Evolutionary conservation across 2,888 invertebrate species (phyloP).

Genomic region (Ctenicera cuprea): DNA sequence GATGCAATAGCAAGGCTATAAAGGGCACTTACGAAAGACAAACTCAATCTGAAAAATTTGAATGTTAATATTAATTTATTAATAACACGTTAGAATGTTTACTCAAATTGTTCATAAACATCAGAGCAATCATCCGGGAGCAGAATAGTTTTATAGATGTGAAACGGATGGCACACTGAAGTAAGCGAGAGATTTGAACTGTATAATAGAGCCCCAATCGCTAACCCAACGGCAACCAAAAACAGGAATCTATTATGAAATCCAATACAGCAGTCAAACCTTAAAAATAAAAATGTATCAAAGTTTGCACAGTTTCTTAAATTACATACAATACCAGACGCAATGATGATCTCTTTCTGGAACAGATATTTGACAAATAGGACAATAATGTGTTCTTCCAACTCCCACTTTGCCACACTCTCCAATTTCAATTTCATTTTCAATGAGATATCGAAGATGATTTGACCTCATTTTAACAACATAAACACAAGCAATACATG

Average conservation of each 20-base stretch:
- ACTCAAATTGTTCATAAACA: conserved; percentile 87
- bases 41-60: conserved; percentile 47
- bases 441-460: conserved; percentile 53
- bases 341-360: conserved; percentile 87
- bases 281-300: conserved; percentile 67
- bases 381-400: conserved; percentile 87
- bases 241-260: conserved; percentile 86
- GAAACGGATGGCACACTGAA: conserved; percentile 89
- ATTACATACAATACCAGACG: conserved; percentile 77
- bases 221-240: conserved; percentile 80
- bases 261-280: conserved; percentile 91
- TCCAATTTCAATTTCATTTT: conserved; percentile 67
- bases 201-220: conserved; percentile 80
- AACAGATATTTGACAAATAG: conserved; percentile 88
- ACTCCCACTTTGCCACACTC: conserved; percentile 77
- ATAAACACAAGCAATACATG: conserved; percentile 72
- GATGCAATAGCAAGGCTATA: conserved; percentile 50
- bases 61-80: neutral
- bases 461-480: conserved; percentile 64
- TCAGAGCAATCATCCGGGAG: conserved; percentile 90
- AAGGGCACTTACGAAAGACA: conserved; percentile 54
- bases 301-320: conserved; percentile 58
- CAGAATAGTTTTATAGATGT: conserved; percentile 80
- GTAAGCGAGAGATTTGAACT: conserved; percentile 89
- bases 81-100: conserved; percentile 58